Base-by-base conservation (phyloP, 2,797 vertebrate species). In the Percopsis omiscomaycus region DNA sequence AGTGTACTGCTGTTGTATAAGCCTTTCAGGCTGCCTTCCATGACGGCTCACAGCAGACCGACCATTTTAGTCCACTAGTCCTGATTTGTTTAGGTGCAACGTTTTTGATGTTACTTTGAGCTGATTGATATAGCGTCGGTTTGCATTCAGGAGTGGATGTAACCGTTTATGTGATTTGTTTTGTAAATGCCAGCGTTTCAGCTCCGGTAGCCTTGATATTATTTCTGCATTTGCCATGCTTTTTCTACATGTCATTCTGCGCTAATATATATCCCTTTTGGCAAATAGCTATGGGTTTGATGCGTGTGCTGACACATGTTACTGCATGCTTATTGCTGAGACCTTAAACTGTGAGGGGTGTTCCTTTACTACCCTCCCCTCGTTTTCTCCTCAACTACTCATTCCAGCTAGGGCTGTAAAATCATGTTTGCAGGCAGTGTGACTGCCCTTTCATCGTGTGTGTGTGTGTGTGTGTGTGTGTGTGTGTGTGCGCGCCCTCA, bases 391-490 rank as follows among this genome's bases (percentile, higher is more conserved):
- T 89, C 89, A 79, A 86, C 83, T 80, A 82, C 87, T 89, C 88
- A 89, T 92, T 90, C 89, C 84, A 88, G 87, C 81, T 85, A 89
- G 86, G 88, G 89, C 86, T 90, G 88, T 92, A 92, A 91, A 92
- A 91, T 90, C 86, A 88, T 80, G 86, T 89, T 89, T 89, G 85
- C 88, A 85, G 87, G 88, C 88, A 83, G 83, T 86, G 84, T 86
- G 83, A 88, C 80, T 84, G 82, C 81, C 91, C 90, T 93, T 92
- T 92, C 89, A 92, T 92, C 86, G 37, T 45, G 15, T 48, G 57
- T n/a, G 11, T 29, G 55, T 28, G 51, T 28, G 15, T 52, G 51
- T 52, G 56, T 22, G 16, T 59, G 42, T 14, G 42, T 59, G 58
- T n/a, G 15, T 46, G 65, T 60, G 57, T 49, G 55, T 44, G 45